Conservation (phyloP, 2,113 vertebrate genomes). For the Ammospiza nelsoni region DNA sequence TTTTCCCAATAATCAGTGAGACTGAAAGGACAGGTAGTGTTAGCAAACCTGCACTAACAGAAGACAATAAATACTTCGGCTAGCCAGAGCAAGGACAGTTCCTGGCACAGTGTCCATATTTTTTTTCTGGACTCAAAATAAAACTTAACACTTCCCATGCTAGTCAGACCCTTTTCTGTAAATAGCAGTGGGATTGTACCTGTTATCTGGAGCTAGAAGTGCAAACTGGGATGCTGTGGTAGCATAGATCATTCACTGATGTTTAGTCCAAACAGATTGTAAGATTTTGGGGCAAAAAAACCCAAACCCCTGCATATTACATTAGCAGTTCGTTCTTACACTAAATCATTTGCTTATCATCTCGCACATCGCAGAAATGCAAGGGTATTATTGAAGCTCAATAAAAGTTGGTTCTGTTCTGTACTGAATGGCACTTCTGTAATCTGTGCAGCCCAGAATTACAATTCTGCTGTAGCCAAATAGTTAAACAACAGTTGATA, state of each 20-base stretch:
- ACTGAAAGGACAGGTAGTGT: slow-evolving; percentile 11
- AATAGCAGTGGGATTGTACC: not conserved
- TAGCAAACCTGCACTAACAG: slow-evolving; percentile 34
- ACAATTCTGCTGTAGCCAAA: not conserved
- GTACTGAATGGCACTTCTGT: slow-evolving; percentile 18
- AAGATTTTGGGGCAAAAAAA: not conserved
- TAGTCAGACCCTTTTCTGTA: not conserved
- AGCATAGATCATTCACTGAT: not conserved
- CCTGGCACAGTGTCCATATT: slow-evolving; percentile 41
- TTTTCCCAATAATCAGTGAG: not conserved
- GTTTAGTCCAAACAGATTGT: not conserved
- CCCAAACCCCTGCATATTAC: not conserved
- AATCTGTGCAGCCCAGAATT: not conserved
- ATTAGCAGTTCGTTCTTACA: not conserved
- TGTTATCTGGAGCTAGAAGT: not conserved
- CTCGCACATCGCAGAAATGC: not conserved
- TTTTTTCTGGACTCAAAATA: not conserved
- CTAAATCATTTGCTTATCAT: slow-evolving; percentile 7
- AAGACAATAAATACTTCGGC: slow-evolving; percentile 31
- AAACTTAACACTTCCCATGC: slow-evolving; percentile 51
- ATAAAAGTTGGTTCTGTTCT: slow-evolving; percentile 36
- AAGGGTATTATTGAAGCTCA: not conserved
- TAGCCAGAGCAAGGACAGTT: slow-evolving; percentile 22
- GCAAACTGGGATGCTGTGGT: not conserved
- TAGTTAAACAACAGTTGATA: slow-evolving; percentile 22